These are phyloP conservation scores for Glyptemys insculpta DNA, from an alignment of 2,797 vertebrate genomes.

Conservation along the genomic window DNA sequence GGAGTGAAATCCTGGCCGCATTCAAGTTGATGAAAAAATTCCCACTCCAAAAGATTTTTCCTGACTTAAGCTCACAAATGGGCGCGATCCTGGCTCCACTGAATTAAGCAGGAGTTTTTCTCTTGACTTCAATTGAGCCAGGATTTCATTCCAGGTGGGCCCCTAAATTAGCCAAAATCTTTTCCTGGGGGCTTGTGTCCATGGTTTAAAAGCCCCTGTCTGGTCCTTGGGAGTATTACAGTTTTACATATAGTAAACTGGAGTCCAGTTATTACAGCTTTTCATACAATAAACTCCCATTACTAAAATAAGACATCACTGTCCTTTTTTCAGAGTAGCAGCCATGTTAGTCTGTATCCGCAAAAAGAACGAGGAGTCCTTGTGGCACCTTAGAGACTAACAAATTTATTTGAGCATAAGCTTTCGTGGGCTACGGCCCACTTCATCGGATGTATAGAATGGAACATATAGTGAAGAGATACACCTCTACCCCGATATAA, in stretches of 20 bases:
- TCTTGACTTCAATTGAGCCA: rapidly evolving
- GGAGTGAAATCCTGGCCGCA: background rate
- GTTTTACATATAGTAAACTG: background rate
- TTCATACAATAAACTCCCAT: background rate
- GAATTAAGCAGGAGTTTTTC: background rate
- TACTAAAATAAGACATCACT: no score
- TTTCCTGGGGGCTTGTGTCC: background rate
- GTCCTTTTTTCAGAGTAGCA: background rate
- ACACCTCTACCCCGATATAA: no score
- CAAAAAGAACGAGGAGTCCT: no score
- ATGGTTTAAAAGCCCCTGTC: background rate
- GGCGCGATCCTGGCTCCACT: background rate
- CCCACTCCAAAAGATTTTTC: background rate
- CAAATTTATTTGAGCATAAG: no score
- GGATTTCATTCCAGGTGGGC: rapidly evolving
- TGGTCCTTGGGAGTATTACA: background rate
- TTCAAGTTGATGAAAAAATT: background rate
- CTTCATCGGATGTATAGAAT: no score
- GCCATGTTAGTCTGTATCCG: no score
- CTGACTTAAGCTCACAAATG: background rate
- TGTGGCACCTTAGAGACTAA: no score
- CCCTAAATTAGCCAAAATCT: background rate
- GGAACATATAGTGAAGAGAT: no score
- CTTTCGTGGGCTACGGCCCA: no score
- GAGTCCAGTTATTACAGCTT: background rate